phyloP scores from a whole-genome alignment of 2,797 vertebrate species.

The Poecile montanus region DNA sequence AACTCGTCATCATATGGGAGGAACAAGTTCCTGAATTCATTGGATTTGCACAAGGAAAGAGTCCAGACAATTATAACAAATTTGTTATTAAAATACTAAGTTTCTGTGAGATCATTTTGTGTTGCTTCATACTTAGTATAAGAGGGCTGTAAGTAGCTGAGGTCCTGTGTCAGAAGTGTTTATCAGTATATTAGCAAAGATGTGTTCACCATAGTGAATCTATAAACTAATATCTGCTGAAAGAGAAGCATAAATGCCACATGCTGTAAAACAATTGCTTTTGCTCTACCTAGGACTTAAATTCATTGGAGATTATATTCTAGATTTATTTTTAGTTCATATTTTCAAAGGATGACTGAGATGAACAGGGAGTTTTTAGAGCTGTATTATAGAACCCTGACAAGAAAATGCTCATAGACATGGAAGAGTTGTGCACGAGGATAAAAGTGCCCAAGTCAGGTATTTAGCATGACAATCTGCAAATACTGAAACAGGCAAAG shows the following conservation, averaged over 20 bases:
- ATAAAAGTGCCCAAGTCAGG: background rate
- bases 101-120: background rate
- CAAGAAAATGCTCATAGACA: background rate
- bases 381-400: background rate
- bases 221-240: conserved; percentile 35
- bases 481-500: background rate
- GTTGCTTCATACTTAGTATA: background rate
- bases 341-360: background rate
- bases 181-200: background rate
- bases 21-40: background rate
- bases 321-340: background rate
- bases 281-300: background rate
- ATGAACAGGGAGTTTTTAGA: background rate
- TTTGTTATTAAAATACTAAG: background rate
- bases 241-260: conserved; percentile 6
- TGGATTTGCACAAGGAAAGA: background rate
- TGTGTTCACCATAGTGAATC: background rate
- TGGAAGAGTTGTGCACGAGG: background rate
- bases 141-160: background rate
- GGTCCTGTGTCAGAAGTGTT: background rate
- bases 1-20: background rate
- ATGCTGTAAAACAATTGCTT: background rate
- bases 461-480: background rate
- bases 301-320: background rate
- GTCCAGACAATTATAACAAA: background rate